Evolutionary conservation across 1,140 invertebrate genomes (phyloP).

Genomic region (Tetraneura akinire): DNA sequence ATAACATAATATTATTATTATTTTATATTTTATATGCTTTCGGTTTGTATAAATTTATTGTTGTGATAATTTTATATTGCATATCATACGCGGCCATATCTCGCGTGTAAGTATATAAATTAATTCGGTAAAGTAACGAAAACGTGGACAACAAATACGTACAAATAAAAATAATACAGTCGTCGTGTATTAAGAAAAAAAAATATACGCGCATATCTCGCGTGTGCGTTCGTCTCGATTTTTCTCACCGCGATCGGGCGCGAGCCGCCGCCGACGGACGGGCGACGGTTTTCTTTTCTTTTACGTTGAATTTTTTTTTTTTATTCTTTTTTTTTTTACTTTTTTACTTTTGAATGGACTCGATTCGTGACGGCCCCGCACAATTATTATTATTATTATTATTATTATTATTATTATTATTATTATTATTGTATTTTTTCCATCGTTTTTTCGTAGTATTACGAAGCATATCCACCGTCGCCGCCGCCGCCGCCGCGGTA

Average conservation of each 20-base stretch:
- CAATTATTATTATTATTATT: not conserved
- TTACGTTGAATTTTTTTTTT: not conserved
- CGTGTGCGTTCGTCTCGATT: not conserved
- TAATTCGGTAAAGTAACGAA: too few relatives aligned
- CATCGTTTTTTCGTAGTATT: conserved; percentile 2
- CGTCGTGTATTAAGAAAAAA: too few relatives aligned
- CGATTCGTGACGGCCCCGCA: conserved; percentile 21
- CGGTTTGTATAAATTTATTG: too few relatives aligned
- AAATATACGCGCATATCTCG: not conserved
- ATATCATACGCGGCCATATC: too few relatives aligned
- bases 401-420: not conserved
- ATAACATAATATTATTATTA: too few relatives aligned
- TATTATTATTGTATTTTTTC: not conserved
- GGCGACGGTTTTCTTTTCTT: conserved; percentile 14
- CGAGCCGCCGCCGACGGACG: not conserved
- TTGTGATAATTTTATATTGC: too few relatives aligned
- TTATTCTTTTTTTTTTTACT: not conserved
- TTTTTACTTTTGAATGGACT: not conserved
- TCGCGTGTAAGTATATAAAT: too few relatives aligned
- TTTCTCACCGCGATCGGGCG: conserved; percentile 14
- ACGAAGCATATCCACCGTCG: not conserved
- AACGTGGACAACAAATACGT: too few relatives aligned
- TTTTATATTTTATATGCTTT: too few relatives aligned
- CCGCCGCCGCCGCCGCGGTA: too few relatives aligned
- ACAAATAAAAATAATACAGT: not conserved